phyloP scores from a whole-genome alignment of 2,797 vertebrate species.

The Geotrypetes seraphini region DNA sequence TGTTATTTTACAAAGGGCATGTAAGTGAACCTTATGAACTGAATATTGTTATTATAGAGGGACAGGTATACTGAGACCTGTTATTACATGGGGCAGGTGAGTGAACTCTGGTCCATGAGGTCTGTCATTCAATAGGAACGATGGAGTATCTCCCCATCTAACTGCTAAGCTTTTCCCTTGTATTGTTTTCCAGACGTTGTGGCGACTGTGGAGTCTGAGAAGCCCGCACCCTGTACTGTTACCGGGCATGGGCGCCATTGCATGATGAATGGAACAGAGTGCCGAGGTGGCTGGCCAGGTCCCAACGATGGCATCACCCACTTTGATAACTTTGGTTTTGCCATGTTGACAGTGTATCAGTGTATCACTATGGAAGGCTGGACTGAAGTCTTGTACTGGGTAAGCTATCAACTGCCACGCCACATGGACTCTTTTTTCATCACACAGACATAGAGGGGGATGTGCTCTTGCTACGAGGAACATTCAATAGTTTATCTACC shows the following conservation, averaged over 20 bases:
- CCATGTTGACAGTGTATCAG: constrained; percentile 94
- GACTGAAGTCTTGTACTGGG: constrained; percentile 96
- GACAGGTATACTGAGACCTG: too few relatives aligned
- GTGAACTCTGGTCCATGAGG: too few relatives aligned
- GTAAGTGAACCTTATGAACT: too few relatives aligned
- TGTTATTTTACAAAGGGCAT: too few relatives aligned
- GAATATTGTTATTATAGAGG: too few relatives aligned
- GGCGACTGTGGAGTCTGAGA: constrained; percentile 64
- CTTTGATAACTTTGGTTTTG: constrained; percentile 95
- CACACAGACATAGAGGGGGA: rapidly evolving
- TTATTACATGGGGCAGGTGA: too few relatives aligned
- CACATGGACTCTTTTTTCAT: rapidly evolving
- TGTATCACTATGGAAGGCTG: constrained; percentile 96
- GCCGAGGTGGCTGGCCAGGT: constrained; percentile 79
- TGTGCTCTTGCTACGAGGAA: not conserved
- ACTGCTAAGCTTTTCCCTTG: rapidly evolving
- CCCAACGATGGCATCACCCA: constrained; percentile 94
- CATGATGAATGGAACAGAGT: constrained; percentile 77
- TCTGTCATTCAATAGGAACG: too few relatives aligned
- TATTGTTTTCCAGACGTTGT: constrained; percentile 61
- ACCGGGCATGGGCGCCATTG: constrained; percentile 83
- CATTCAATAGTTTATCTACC: too few relatives aligned
- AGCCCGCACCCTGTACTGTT: constrained; percentile 79
- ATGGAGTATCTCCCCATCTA: too few relatives aligned
- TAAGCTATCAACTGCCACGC: too few relatives aligned